phyloP scores from a whole-genome alignment of 1,140 invertebrate species.

The Ganaspis sp. region DNA sequence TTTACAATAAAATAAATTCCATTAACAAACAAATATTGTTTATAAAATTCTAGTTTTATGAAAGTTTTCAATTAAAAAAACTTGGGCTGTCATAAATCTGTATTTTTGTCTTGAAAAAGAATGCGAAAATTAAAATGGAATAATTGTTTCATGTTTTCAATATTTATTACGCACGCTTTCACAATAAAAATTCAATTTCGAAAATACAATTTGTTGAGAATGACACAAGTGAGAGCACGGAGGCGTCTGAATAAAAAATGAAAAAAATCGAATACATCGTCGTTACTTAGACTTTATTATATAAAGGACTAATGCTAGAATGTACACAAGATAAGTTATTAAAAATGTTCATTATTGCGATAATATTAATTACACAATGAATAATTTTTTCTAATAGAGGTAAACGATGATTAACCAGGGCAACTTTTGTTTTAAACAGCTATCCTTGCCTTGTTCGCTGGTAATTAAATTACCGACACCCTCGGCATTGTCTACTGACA shows the following conservation, averaged over 20 bases:
- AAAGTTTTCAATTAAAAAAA: no score
- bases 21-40: no score
- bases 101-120: not conserved
- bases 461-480: constrained; percentile 60
- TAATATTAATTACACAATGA: constrained; percentile 73
- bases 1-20: no score
- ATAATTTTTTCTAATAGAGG: constrained; percentile 64
- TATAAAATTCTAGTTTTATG: no score
- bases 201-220: not conserved
- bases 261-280: constrained; percentile 36
- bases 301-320: constrained; percentile 75
- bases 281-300: constrained; percentile 72
- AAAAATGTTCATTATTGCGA: constrained; percentile 74
- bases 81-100: no score
- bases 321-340: constrained; percentile 74
- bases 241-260: not conserved
- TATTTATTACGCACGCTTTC: constrained; percentile 9
- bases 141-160: not conserved
- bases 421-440: constrained; percentile 51
- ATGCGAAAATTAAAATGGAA: not conserved
- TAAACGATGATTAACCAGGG: constrained; percentile 60
- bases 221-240: not conserved
- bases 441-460: constrained; percentile 48
- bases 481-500: constrained; percentile 48
- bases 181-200: constrained; percentile 24